phyloP scores from a whole-genome alignment of 2,888 invertebrate genomes.

The Zeuzera pyrina region DNA sequence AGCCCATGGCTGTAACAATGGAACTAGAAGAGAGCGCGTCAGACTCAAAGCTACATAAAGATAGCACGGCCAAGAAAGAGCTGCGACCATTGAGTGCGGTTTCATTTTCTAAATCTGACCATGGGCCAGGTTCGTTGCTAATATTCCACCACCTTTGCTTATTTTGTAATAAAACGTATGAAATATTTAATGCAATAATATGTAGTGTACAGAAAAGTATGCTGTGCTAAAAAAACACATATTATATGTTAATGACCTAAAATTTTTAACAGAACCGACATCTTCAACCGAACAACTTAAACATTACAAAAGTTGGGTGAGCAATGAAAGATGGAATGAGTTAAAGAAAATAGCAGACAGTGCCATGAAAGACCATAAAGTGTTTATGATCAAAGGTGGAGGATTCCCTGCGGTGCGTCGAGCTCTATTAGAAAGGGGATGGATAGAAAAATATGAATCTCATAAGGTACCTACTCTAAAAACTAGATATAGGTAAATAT shows the following conservation, averaged over 20 bases:
- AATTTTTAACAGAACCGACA: conserved; percentile 25
- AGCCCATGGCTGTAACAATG: conserved; percentile 66
- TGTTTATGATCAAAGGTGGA: conserved; percentile 81
- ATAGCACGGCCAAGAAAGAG: conserved; percentile 53
- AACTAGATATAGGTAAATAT: too few species aligned
- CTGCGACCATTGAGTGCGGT: conserved; percentile 56
- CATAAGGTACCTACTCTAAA: conserved; percentile 55
- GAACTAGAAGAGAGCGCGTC: conserved; percentile 60
- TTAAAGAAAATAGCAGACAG: conserved; percentile 76
- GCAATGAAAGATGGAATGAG: conserved; percentile 76
- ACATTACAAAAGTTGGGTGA: conserved; percentile 72
- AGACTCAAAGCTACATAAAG: conserved; percentile 62
- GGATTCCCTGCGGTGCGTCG: conserved; percentile 81
- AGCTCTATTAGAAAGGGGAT: conserved; percentile 79
- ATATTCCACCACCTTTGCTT: conserved; percentile 4
- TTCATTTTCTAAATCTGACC: conserved; percentile 58
- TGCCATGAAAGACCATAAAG: conserved; percentile 76
- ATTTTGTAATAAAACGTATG: conserved; percentile 3
- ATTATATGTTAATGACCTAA: not conserved
- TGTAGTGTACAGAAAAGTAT: too few species aligned
- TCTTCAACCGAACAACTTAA: conserved; percentile 55
- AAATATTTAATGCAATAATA: too few species aligned
- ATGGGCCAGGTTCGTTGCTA: conserved; percentile 47
- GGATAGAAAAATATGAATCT: conserved; percentile 79
- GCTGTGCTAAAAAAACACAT: too few species aligned